These are phyloP conservation scores for Drosophila cardini DNA, from an alignment of 1,140 invertebrate species.

Conservation along the genomic window DNA sequence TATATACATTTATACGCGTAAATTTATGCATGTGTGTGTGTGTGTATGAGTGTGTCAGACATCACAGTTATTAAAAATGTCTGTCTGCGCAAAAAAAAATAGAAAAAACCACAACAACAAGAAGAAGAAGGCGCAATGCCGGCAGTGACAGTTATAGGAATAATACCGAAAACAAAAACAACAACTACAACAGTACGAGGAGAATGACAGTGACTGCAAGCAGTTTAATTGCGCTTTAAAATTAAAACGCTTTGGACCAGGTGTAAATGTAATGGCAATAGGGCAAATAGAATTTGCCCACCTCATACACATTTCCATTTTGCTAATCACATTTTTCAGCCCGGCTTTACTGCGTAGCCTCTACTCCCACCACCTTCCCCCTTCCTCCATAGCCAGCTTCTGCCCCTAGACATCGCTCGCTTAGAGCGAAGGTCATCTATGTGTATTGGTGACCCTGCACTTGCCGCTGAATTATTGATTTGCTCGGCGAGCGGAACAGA, in stretches of 20 bases:
- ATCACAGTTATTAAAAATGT: conserved; percentile 72
- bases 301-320: background rate
- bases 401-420: background rate
- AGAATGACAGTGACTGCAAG: conserved; percentile 31
- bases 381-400: background rate
- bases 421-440: conserved; percentile 56
- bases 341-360: conserved; percentile 17
- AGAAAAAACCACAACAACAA: conserved; percentile 20
- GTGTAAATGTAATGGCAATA: conserved; percentile 21
- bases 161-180: conserved; percentile 9
- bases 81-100: conserved; percentile 40
- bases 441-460: conserved; percentile 67
- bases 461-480: conserved; percentile 76
- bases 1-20: background rate
- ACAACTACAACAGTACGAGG: conserved; percentile 12
- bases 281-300: conserved; percentile 25
- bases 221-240: conserved; percentile 52
- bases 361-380: background rate
- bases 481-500: conserved; percentile 34
- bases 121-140: conserved; percentile 11
- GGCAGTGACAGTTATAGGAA: conserved; percentile 26
- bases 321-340: conserved; percentile 50
- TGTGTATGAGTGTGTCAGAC: conserved; percentile 30
- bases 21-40: conserved; percentile 16
- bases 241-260: conserved; percentile 10